These are phyloP conservation scores for Etheostoma perlongum DNA, from an alignment of 2,797 vertebrate genomes.

Conservation along the genomic window DNA sequence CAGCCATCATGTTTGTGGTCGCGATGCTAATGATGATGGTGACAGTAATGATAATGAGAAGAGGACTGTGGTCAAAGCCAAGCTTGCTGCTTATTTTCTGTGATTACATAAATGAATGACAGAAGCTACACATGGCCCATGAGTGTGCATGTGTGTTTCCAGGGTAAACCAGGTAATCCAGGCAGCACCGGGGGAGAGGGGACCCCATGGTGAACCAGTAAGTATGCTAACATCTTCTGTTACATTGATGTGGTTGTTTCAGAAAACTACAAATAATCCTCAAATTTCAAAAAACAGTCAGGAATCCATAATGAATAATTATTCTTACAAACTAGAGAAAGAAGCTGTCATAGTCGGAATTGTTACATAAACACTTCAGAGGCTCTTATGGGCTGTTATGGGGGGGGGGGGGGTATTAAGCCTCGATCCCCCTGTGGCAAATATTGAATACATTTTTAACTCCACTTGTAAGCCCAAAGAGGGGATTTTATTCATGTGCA, in stretches of 20 bases:
- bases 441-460: too few species aligned
- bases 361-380: not conserved
- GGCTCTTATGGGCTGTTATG: too few species aligned
- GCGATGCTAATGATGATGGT: not conserved
- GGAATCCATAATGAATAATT: not conserved
- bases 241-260: conserved; percentile 22
- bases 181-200: conserved; percentile 91
- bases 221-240: conserved; percentile 73
- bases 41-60: conserved; percentile 4
- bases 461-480: too few species aligned
- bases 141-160: conserved; percentile 59
- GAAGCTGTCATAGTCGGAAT: not conserved
- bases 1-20: conserved; percentile 26
- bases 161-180: conserved; percentile 90
- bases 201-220: conserved; percentile 91
- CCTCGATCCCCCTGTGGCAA: too few species aligned
- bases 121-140: not conserved
- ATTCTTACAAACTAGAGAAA: not conserved
- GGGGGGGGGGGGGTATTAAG: too few species aligned
- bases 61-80: not conserved
- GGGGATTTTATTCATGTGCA: too few species aligned
- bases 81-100: conserved; percentile 33
- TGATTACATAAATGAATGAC: conserved; percentile 13
- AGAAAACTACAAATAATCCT: conserved; percentile 11
- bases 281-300: not conserved